A percentile compares a stretch with the other conserved stretches of the same genome.
phyloP scores from a whole-genome alignment of 2,113 vertebrate genomes.

The Fukomys damarensis region DNA sequence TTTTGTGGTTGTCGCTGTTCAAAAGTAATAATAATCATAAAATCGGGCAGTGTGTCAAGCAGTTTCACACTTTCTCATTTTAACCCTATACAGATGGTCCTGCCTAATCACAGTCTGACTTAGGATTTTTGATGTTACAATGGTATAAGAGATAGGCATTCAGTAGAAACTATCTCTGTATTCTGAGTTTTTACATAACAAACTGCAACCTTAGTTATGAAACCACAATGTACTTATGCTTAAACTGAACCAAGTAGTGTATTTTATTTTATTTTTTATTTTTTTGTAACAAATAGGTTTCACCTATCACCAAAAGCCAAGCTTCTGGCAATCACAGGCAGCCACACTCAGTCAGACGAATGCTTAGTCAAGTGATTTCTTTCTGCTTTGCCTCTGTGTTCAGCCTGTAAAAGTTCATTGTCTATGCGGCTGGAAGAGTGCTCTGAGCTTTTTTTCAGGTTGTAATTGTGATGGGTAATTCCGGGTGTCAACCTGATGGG shows the following conservation, averaged over 20 bases:
- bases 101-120: not conserved
- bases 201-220: not conserved
- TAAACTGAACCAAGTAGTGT: not conserved
- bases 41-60: not conserved
- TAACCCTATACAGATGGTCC: not conserved
- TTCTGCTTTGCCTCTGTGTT: not conserved
- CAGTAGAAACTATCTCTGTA: not conserved
- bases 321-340: not conserved
- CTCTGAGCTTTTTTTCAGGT: not conserved
- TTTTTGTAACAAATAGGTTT: not conserved
- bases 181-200: not conserved
- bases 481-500: not conserved
- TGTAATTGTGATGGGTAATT: not conserved
- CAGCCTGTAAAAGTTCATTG: not conserved
- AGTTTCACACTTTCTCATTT: slow-evolving; percentile 32
- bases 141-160: no score
- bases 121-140: not conserved
- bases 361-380: not conserved
- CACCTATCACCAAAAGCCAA: not conserved
- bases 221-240: not conserved
- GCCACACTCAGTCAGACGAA: not conserved
- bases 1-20: no score
- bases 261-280: no score
- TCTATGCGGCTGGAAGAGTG: not conserved
- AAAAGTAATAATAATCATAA: not conserved